phyloP scores from a whole-genome alignment of 2,113 vertebrate species.

The Serilophus lunatus region DNA sequence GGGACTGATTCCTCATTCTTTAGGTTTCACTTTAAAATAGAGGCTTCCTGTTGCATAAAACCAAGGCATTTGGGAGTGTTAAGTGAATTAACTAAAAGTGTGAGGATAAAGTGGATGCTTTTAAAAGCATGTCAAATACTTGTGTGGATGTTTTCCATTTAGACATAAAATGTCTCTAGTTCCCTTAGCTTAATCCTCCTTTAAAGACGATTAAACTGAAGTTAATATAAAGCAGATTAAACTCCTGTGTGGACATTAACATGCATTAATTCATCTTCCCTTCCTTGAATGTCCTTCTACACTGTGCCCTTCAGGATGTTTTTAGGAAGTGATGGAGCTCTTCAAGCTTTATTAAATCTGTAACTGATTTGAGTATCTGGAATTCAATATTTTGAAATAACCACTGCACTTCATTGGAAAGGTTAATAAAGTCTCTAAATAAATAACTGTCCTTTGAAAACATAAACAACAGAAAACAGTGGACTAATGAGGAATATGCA shows the following conservation, averaged over 20 bases:
- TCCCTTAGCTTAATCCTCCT: not conserved
- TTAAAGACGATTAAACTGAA: constrained; percentile 6
- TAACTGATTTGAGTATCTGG: not conserved
- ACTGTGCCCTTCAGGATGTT: not conserved
- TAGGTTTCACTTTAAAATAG: not conserved
- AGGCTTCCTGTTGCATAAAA: not conserved
- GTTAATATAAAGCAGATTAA: constrained; percentile 28
- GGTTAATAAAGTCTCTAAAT: not conserved
- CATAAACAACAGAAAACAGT: not conserved
- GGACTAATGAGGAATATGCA: not conserved
- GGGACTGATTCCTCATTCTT: not conserved
- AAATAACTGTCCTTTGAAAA: not conserved
- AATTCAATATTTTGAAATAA: not conserved
- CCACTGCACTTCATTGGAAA: not conserved
- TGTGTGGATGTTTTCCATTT: not conserved
- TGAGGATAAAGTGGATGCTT: constrained; percentile 10
- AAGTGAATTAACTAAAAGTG: constrained; percentile 40
- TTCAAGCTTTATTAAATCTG: not conserved
- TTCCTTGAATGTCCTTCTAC: not conserved
- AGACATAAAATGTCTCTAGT: constrained; percentile 14
- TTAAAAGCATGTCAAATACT: constrained; percentile 8
- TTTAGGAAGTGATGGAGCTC: not conserved
- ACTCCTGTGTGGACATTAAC: not conserved
- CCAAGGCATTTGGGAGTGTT: not conserved
- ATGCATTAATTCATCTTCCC: not conserved